These are phyloP conservation scores for Athalia cordata DNA, from an alignment of 2,888 invertebrate genomes.

Conservation along the genomic window DNA sequence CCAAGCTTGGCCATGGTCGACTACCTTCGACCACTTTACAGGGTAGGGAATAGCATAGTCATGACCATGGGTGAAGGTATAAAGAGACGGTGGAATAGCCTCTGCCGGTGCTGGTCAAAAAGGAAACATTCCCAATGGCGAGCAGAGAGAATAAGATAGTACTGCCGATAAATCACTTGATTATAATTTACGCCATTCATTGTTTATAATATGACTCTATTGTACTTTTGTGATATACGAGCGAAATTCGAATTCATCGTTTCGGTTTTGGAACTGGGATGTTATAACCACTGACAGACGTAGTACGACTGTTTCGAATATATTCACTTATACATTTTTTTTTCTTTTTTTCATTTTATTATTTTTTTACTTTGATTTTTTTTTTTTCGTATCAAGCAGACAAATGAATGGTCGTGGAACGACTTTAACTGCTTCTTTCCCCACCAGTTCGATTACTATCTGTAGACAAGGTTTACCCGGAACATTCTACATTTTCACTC, in stretches of 20 bases:
- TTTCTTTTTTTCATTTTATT: neutral
- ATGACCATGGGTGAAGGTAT: conserved; percentile 16
- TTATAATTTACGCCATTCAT: conserved; percentile 61
- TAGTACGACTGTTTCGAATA: no score
- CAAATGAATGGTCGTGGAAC: neutral
- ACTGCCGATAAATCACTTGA: conserved; percentile 63
- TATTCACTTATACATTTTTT: neutral
- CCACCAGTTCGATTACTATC: conserved; percentile 21
- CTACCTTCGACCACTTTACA: neutral
- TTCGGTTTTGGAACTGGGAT: conserved; percentile 13
- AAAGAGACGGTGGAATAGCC: neutral
- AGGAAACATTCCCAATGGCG: conserved; percentile 59
- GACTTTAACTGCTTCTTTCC: conserved; percentile 17
- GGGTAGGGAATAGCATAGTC: neutral
- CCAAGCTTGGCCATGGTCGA: conserved; percentile 25
- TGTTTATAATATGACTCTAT: conserved; percentile 60
- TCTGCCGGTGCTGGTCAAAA: conserved; percentile 51
- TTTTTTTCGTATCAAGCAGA: neutral
- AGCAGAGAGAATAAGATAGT: conserved; percentile 46
- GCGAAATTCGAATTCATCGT: conserved; percentile 8
- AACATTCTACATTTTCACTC: conserved; percentile 10
- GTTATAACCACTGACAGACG: neutral
- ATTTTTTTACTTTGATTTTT: neutral
- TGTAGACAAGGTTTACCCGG: neutral
- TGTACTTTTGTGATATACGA: conserved; percentile 51